A percentile compares a stretch with the other conserved stretches of the same genome.
Conservation (phyloP, 1,140 invertebrate genomes). For the Hycleus phaleratus region DNA sequence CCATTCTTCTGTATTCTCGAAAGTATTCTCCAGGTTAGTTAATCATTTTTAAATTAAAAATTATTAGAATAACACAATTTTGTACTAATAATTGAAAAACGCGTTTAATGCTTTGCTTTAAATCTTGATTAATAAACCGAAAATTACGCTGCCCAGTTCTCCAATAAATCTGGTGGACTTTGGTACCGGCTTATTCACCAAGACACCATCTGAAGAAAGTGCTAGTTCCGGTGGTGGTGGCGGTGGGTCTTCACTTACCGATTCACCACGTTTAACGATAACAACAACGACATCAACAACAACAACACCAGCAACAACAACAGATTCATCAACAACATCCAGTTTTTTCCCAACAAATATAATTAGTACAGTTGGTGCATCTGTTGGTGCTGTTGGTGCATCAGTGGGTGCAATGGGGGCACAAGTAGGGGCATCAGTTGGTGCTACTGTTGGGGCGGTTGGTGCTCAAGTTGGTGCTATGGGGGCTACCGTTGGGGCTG, state of each 20-base stretch:
- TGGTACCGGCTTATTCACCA: constrained; percentile 77
- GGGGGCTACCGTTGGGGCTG: constrained; percentile 32
- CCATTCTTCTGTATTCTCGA: constrained; percentile 73
- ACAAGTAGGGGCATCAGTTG: constrained; percentile 34
- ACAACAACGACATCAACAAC: constrained; percentile 24
- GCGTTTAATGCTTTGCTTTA: not conserved
- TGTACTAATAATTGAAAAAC: not conserved
- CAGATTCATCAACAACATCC: constrained; percentile 23
- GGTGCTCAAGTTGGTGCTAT: constrained; percentile 36
- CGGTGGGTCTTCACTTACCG: constrained; percentile 45
- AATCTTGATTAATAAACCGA: not conserved
- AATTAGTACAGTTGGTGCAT: constrained; percentile 36
- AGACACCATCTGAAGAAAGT: constrained; percentile 78
- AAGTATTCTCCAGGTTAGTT: constrained; percentile 78
- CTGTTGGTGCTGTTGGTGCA: constrained; percentile 33
- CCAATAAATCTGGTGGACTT: constrained; percentile 85
- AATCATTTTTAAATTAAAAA: not conserved
- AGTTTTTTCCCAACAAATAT: constrained; percentile 40
- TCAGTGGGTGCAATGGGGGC: constrained; percentile 34
- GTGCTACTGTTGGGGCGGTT: constrained; percentile 30
- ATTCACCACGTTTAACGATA: constrained; percentile 33
- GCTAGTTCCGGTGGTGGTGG: constrained; percentile 43
- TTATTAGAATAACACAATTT: not conserved
- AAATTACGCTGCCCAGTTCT: constrained; percentile 50
- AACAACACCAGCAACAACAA: constrained; percentile 20